Base-by-base conservation (phyloP, 2,797 vertebrate species). In the Streptopelia turtur region DNA sequence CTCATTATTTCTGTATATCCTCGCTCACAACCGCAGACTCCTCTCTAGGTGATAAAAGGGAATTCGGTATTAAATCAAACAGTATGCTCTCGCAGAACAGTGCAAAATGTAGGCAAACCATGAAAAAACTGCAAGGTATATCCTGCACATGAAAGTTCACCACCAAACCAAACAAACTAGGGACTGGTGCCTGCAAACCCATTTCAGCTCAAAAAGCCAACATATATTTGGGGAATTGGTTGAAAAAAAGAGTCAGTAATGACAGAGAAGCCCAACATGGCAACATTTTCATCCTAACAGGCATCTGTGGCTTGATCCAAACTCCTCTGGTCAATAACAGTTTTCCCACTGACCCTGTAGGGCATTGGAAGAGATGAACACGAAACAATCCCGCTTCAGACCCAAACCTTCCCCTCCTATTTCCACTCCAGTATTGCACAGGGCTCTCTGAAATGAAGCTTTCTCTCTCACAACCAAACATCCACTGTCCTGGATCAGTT, bases 1-100 rank as follows among this genome's bases (percentile, higher is more conserved):
- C 98, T 99, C 99, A 99, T 99, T 95, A 99, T 99, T 98, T 99
- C 99, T 4, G 98, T 99, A 89, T 99, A 99, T 87, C 99, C 99
- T 87, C 96, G 98, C 97, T 99, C 99, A 96, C 99, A 99, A 70
- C 99, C 99, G 78, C 99, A 99, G 96, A 99, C 98, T 55, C 99
- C 99, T 28, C 98, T 99, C 99, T 99, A 97, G 15, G 90, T 56
- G 43, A 96, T 22, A 94, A 91, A 97, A 95, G 64, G 35, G 56
- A 89, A 94, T 53, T 83, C 55, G 68, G 50, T 55, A 79, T 90
- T 89, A 94, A 94, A 95, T 37, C 60, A 69, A 71, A 61, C 4
- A 57, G 24, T 13, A 79, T 25, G 52, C 25, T 64, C 89, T 35
- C 25, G 4, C 37, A 68, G 30, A 83, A 43, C 64, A 85, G n/a